Evolutionary conservation across 2,888 invertebrate species (phyloP).

Genomic region (Bruchidius siliquastri): DNA sequence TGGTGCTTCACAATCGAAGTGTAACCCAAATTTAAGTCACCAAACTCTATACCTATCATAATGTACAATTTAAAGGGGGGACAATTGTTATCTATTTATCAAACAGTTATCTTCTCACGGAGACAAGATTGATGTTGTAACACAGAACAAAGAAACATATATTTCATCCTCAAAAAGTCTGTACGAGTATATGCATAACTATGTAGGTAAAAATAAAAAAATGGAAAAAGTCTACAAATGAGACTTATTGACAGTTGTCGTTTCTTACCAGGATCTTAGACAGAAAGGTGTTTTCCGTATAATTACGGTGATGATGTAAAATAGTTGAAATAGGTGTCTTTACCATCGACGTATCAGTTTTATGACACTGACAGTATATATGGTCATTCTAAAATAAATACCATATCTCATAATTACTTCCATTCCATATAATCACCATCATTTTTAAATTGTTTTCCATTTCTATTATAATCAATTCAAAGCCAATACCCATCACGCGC

Average conservation of each 20-base stretch:
- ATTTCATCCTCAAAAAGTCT: slow-evolving; percentile 1
- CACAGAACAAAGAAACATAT: slow-evolving; percentile 3
- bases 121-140: no score
- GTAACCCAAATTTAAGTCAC: slow-evolving; percentile 3
- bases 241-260: neutral
- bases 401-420: no score
- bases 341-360: no score
- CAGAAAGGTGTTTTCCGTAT: neutral
- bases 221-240: neutral
- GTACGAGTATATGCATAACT: neutral
- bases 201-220: neutral
- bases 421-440: no score
- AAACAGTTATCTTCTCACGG: no score
- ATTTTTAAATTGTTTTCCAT: no score
- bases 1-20: slow-evolving; percentile 1
- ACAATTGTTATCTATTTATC: no score
- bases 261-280: slow-evolving; percentile 2
- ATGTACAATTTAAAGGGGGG: slow-evolving; percentile 5
- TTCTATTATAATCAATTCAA: no score
- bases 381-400: no score
- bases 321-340: no score
- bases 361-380: no score
- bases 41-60: slow-evolving; percentile 5
- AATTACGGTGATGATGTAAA: neutral
- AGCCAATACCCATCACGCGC: no score